Evolutionary conservation across 2,113 vertebrate genomes (phyloP), one percentile per base, ranked within the genome.

Genomic region (Aphyosemion australe): DNA sequence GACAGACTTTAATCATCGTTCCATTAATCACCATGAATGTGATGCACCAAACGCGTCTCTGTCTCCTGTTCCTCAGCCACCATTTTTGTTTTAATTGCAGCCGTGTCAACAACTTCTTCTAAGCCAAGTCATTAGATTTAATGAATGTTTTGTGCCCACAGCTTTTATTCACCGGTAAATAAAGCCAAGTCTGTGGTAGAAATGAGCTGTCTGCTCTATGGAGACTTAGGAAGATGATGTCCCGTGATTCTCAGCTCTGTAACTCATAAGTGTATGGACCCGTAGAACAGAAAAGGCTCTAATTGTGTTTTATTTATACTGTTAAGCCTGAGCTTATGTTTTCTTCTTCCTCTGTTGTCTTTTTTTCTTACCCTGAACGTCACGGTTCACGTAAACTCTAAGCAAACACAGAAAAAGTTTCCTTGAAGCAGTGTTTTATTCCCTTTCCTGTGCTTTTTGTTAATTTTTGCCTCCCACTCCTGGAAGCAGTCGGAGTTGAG

Each of bases 401-500:
- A 83, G 81, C 79, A 83, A 79, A 83, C 65, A 66, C 39, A 39
- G 7, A 45, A 61, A 37, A 7, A 37, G 34, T 7, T 46, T 51
- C 42, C 34, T 21, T n/a, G 10, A 8, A 48, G 70, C 54, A 56
- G 41, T 67, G 8, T 19, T 67, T 78, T 57, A 59, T 61, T 20
- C 32, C 34, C 43, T 61, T 52, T 60, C 8, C 18, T 58, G 56
- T 65, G 58, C 77, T 66, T 83, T 78, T 81, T 47, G 58, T 82
- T 69, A 62, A 51, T 75, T 77, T 71, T 61, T 70, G 21, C 59
- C 32, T 80, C 21, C 26, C n/a, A 19, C 57, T 60, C 58, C 74
- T 82, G 52, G 65, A 52, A 61, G 67, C 68, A 1, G 54, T 59
- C 59, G 55, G 76, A 83, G 80, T 53, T 57, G 20, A 69, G 65